A percentile compares a stretch with the other conserved stretches of the same genome.
phyloP scores from a whole-genome alignment of 23 tunicate genomes.

The Botrylloides violaceus region DNA sequence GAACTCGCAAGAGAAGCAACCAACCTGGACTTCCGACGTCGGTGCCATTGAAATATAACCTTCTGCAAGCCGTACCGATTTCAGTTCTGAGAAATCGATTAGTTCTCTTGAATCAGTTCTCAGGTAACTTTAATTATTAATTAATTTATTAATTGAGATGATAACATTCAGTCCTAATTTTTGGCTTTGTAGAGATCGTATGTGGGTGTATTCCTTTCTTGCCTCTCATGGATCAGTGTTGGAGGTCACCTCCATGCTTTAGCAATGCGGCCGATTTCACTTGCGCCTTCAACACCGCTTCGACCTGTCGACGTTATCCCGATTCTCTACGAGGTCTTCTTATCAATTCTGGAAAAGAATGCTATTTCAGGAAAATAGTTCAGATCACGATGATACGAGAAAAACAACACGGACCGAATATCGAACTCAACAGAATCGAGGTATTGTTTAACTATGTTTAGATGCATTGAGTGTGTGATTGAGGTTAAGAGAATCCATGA shows the following conservation, averaged over 20 bases:
- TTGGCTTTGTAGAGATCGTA: conserved; percentile 29
- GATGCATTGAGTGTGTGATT: too few species aligned
- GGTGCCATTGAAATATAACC: conserved; percentile 72
- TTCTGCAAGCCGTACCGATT: conserved; percentile 43
- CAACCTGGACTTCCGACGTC: conserved; percentile 34
- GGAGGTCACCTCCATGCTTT: background rate
- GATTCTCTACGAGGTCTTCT: conserved; percentile 46
- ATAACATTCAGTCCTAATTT: background rate
- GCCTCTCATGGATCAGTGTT: conserved; percentile 28
- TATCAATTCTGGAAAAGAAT: conserved; percentile 54
- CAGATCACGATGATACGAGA: conserved; percentile 65
- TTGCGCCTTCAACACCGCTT: background rate
- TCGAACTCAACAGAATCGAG: conserved; percentile 78
- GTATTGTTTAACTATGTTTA: conserved; percentile 2
- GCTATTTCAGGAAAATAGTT: conserved; percentile 48
- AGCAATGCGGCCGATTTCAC: conserved; percentile 1
- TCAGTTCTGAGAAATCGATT: conserved; percentile 53
- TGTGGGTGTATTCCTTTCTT: conserved; percentile 42
- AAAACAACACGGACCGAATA: conserved; percentile 68
- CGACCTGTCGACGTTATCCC: conserved; percentile 2
- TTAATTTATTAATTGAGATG: background rate
- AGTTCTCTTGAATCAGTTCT: conserved; percentile 46
- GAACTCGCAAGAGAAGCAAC: background rate
- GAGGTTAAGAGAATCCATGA: background rate
- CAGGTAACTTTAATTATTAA: conserved; percentile 33